Evolutionary conservation across 1,140 invertebrate genomes (phyloP).

Genomic region (Manduca sexta): DNA sequence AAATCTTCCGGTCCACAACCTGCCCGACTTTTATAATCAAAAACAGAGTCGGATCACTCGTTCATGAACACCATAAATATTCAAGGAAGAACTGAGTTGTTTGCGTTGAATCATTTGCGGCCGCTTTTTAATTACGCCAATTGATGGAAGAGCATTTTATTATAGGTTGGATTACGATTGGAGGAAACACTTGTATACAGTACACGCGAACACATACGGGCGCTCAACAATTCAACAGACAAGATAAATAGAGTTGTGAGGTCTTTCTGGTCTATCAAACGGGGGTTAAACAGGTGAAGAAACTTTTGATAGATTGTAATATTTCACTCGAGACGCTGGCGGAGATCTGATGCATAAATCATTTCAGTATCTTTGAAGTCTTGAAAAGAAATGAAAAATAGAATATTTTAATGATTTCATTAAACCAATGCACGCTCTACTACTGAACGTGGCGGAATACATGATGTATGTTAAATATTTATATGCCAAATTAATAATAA

Average conservation of each 20-base stretch:
- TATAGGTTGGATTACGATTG: slow-evolving; percentile 18
- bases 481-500: no score
- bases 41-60: slow-evolving; percentile 41
- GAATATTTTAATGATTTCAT: no score
- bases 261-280: neutral
- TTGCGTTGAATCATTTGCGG: slow-evolving; percentile 30
- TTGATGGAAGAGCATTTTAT: slow-evolving; percentile 32
- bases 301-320: neutral
- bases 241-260: neutral
- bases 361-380: slow-evolving; percentile 5
- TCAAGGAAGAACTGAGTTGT: slow-evolving; percentile 31
- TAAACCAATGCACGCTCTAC: neutral
- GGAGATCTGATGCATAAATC: neutral
- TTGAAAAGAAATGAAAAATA: slow-evolving; percentile 2
- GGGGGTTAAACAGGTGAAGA: neutral
- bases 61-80: slow-evolving; percentile 37
- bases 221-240: neutral
- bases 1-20: slow-evolving; percentile 43
- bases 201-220: neutral
- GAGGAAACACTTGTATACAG: neutral
- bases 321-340: neutral
- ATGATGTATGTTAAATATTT: neutral
- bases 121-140: slow-evolving; percentile 34
- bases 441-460: neutral
- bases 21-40: slow-evolving; percentile 58